phyloP scores from a whole-genome alignment of 2,113 vertebrate species.

The Hemichromis elongatus region DNA sequence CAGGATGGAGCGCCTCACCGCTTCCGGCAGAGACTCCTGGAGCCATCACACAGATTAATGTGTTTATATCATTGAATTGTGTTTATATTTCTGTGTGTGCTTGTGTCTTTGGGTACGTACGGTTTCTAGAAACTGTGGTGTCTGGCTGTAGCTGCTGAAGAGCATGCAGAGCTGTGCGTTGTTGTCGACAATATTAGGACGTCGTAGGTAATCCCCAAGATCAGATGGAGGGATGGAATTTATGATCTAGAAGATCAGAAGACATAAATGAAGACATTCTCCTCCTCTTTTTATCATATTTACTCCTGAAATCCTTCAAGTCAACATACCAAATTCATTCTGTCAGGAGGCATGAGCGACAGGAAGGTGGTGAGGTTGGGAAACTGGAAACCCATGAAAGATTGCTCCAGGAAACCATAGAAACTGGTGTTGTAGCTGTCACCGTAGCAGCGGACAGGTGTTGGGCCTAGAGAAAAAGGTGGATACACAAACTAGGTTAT shows the following conservation, averaged over 20 bases:
- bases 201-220: slow-evolving; percentile 53
- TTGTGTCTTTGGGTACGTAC: slow-evolving; percentile 17
- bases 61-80: background rate
- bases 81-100: background rate
- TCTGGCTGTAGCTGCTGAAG: slow-evolving; percentile 48
- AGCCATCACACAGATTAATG: background rate
- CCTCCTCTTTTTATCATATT: background rate
- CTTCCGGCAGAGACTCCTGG: slow-evolving; percentile 56
- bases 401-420: slow-evolving; percentile 56
- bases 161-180: slow-evolving; percentile 53
- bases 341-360: slow-evolving; percentile 54
- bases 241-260: slow-evolving; percentile 54
- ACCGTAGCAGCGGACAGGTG: slow-evolving; percentile 60
- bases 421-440: slow-evolving; percentile 51
- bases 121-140: slow-evolving; percentile 48
- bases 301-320: background rate
- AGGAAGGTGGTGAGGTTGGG: slow-evolving; percentile 67
- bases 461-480: slow-evolving; percentile 29
- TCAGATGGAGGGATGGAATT: slow-evolving; percentile 61
- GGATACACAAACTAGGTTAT: background rate
- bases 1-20: slow-evolving; percentile 41
- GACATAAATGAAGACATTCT: background rate
- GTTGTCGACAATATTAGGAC: slow-evolving; percentile 19
- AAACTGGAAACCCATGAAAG: slow-evolving; percentile 70
- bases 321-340: slow-evolving; percentile 46